phyloP scores from a whole-genome alignment of 1,140 invertebrate genomes.

The Aphaenogaster rudis region DNA sequence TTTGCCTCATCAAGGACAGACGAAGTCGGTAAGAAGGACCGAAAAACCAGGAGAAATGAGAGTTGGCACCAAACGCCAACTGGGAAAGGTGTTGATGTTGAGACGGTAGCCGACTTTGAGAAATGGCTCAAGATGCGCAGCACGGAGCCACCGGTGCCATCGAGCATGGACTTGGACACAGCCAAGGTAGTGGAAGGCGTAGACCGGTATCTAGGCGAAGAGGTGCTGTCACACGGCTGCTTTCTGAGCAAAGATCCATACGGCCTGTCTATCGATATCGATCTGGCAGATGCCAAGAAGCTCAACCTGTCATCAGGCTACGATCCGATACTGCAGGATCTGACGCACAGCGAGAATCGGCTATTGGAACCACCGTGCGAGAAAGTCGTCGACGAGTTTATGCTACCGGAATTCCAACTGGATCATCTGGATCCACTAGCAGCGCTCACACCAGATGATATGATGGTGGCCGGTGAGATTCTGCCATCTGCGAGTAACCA shows the following conservation, averaged over 20 bases:
- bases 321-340: constrained; percentile 80
- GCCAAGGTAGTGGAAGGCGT: constrained; percentile 77
- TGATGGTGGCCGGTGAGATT: constrained; percentile 82
- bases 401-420: constrained; percentile 82
- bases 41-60: constrained; percentile 18
- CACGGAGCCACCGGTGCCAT: constrained; percentile 69
- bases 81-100: constrained; percentile 65
- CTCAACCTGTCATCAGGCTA: constrained; percentile 79
- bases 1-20: constrained; percentile 9
- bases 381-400: constrained; percentile 80
- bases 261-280: constrained; percentile 77
- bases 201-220: constrained; percentile 77
- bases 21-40: constrained; percentile 51
- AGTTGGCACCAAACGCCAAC: constrained; percentile 2
- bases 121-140: constrained; percentile 82
- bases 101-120: constrained; percentile 81
- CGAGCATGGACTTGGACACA: constrained; percentile 79
- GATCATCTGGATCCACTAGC: constrained; percentile 82
- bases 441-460: constrained; percentile 78
- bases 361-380: constrained; percentile 75
- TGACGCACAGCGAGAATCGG: constrained; percentile 79
- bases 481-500: constrained; percentile 77
- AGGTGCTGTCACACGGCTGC: constrained; percentile 69
- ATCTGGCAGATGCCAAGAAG: constrained; percentile 79
- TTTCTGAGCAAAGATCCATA: constrained; percentile 79